Evolutionary conservation across 2,113 vertebrate genomes (phyloP).

Genomic region (Calidris pugnax): DNA sequence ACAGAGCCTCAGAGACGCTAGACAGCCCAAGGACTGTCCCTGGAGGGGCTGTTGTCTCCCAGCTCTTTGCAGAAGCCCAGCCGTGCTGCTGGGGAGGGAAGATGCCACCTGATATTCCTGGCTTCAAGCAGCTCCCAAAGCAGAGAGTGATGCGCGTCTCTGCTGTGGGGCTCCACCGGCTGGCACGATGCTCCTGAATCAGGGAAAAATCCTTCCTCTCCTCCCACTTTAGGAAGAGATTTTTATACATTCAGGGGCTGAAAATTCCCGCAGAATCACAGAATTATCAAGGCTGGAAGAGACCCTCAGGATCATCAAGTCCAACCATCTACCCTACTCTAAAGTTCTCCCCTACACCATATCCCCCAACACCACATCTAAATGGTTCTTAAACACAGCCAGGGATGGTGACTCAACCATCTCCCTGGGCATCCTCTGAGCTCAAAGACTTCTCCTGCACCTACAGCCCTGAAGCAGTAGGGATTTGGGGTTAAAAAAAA

Average conservation of each 20-base stretch:
- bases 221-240: fast-evolving
- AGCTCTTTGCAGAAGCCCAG: neutral
- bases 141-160: fast-evolving
- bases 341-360: too few species aligned
- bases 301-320: too few species aligned
- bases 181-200: neutral
- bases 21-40: neutral
- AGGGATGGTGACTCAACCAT: too few species aligned
- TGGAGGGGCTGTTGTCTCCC: too few species aligned
- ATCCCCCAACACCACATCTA: too few species aligned
- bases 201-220: neutral
- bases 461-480: neutral
- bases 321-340: too few species aligned
- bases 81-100: fast-evolving
- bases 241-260: neutral
- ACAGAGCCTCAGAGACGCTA: neutral
- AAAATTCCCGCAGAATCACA: neutral
- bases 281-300: too few species aligned
- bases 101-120: fast-evolving
- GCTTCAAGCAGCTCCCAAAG: neutral
- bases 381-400: too few species aligned
- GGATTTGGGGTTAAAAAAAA: neutral
- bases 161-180: neutral
- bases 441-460: neutral
- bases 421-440: too few species aligned